Evolutionary conservation across 35 echinoderm and acorn worm genomes (phyloP).

Genomic region (Heliocidaris erythrogramma): DNA sequence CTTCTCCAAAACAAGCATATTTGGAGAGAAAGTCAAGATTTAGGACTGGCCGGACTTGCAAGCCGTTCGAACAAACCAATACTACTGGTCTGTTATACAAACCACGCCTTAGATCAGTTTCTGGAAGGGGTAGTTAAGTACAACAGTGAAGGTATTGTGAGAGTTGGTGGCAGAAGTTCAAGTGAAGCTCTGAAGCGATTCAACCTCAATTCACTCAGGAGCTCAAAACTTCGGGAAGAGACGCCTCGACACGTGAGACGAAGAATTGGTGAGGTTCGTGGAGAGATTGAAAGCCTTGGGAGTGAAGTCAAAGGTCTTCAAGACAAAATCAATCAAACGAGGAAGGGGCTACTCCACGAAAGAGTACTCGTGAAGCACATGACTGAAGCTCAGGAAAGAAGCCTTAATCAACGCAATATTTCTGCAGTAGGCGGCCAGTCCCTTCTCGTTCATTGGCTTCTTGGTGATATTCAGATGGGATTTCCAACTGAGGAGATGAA

Average conservation of each 20-base stretch:
- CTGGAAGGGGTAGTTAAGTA: slow-evolving; percentile 83
- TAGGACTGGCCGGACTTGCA: not conserved
- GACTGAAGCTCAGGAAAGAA: slow-evolving; percentile 41
- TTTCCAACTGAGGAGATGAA: not conserved
- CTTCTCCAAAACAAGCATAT: slow-evolving; percentile 67
- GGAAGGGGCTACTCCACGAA: slow-evolving; percentile 60
- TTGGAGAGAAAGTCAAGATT: slow-evolving; percentile 51
- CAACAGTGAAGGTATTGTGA: slow-evolving; percentile 65
- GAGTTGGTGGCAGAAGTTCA: slow-evolving; percentile 83
- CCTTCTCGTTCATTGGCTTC: slow-evolving; percentile 46
- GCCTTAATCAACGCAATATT: slow-evolving; percentile 30
- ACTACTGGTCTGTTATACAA: slow-evolving; percentile 87
- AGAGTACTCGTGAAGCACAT: slow-evolving; percentile 46
- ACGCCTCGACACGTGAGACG: slow-evolving; percentile 46
- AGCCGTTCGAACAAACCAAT: slow-evolving; percentile 59
- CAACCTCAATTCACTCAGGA: slow-evolving; percentile 68
- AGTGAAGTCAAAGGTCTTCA: slow-evolving; percentile 44
- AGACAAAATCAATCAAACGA: slow-evolving; percentile 34
- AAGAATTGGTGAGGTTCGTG: slow-evolving; percentile 41
- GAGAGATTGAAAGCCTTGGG: slow-evolving; percentile 11
- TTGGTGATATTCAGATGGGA: slow-evolving; percentile 34
- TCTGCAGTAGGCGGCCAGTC: not conserved
- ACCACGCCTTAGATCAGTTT: slow-evolving; percentile 97
- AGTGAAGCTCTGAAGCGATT: slow-evolving; percentile 76
- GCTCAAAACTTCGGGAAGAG: slow-evolving; percentile 28